A percentile compares a stretch with the other conserved stretches of the same genome.
phyloP scores from a whole-genome alignment of 2,113 vertebrate species.

The Carlito syrichta region DNA sequence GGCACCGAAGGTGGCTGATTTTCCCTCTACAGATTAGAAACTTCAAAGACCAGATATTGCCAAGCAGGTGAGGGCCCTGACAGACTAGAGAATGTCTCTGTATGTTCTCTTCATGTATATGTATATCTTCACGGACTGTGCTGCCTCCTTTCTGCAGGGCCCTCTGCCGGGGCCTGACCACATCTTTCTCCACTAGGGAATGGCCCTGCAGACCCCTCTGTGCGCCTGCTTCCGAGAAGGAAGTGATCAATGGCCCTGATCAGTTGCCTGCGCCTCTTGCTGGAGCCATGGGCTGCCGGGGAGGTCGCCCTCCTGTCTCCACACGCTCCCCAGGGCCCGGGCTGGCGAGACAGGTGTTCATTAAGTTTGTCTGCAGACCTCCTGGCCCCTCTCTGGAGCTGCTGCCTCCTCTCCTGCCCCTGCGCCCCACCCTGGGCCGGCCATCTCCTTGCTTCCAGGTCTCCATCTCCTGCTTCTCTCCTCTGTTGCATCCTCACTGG shows the following conservation, averaged over 20 bases:
- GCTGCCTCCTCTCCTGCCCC: rapidly evolving
- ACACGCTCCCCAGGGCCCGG: slow-evolving; percentile 13
- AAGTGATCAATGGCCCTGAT: not conserved
- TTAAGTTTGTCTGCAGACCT: slow-evolving; percentile 60
- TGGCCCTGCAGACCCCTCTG: not conserved
- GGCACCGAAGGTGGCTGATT: not conserved
- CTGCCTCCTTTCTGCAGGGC: not conserved
- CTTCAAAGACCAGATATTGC: not conserved
- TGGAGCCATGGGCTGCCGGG: not conserved
- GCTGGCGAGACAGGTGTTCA: slow-evolving; percentile 56
- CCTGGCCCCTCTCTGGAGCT: not conserved
- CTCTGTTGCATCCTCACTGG: not conserved
- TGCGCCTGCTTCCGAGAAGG: not conserved
- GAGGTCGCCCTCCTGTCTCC: slow-evolving; percentile 27
- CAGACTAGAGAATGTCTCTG: not conserved
- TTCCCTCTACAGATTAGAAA: not conserved
- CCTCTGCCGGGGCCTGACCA: not conserved
- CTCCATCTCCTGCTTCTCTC: not conserved
- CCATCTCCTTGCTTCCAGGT: not conserved
- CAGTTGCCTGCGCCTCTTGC: not conserved
- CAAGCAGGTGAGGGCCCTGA: not conserved
- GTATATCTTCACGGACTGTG: not conserved
- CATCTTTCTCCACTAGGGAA: not conserved
- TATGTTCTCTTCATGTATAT: rapidly evolving
- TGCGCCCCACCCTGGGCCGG: rapidly evolving